A percentile compares a stretch with the other conserved stretches of the same genome.
Evolutionary conservation across 2,113 vertebrate species (phyloP).

Genomic region (Aptenodytes forsteri): DNA sequence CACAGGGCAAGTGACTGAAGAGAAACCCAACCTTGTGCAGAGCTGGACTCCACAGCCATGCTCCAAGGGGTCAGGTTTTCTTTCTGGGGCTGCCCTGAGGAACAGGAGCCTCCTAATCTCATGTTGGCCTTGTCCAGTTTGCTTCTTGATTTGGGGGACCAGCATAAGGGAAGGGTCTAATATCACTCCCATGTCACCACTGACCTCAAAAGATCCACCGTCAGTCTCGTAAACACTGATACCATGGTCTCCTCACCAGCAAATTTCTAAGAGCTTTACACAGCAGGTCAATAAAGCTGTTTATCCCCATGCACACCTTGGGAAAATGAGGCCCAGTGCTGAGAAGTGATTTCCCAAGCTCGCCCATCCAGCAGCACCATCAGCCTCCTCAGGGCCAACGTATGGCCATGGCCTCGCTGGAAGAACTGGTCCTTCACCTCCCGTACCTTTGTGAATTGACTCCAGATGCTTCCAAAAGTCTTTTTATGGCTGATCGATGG

Average conservation of each 20-base stretch:
- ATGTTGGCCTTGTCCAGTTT: background rate
- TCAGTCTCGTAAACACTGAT: background rate
- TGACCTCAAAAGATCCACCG: background rate
- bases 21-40: background rate
- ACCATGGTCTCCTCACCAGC: background rate
- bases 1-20: background rate
- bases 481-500: background rate
- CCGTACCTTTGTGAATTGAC: background rate
- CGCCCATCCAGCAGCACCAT: rapidly evolving
- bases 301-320: background rate
- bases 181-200: background rate
- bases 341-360: background rate
- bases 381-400: background rate
- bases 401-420: too few species aligned
- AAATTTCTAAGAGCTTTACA: background rate
- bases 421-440: background rate
- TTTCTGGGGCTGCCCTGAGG: background rate
- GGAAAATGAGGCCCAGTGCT: background rate
- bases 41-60: background rate
- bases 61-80: background rate
- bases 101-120: background rate
- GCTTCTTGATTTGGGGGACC: background rate
- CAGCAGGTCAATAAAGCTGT: background rate
- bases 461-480: background rate
- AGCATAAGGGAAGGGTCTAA: background rate